These are phyloP conservation scores for Arbacia lixula DNA, from an alignment of 53 echinoderm and acorn worm species.

Conservation along the genomic window DNA sequence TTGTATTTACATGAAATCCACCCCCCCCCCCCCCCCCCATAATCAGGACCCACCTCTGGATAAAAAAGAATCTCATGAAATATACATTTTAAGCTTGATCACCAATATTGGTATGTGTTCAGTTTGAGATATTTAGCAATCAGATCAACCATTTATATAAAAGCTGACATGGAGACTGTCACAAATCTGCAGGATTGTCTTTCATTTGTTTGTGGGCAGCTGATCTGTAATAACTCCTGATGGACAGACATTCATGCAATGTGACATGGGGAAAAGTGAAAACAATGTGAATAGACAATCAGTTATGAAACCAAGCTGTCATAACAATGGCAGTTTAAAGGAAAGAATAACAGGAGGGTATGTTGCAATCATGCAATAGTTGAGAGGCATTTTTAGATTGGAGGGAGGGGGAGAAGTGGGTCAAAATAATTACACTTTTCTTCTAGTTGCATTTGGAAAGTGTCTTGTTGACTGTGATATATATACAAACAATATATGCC, in stretches of 20 bases:
- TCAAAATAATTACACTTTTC: constrained; percentile 19
- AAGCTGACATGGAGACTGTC: background rate
- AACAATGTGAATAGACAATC: constrained; percentile 1
- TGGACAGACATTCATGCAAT: constrained; percentile 7
- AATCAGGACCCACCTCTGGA: too few species aligned
- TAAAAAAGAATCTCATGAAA: too few species aligned
- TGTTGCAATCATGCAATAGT: constrained; percentile 5
- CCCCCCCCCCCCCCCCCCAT: too few species aligned
- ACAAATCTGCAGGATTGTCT: constrained; percentile 5
- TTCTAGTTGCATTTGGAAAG: constrained; percentile 9
- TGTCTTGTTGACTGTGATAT: background rate
- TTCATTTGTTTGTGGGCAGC: constrained; percentile 3
- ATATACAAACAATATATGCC: background rate
- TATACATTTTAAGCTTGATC: too few species aligned
- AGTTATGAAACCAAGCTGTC: constrained; percentile 7
- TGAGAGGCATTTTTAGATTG: too few species aligned
- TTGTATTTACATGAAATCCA: constrained; percentile 15
- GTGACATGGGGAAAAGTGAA: background rate
- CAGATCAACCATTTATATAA: constrained; percentile 10
- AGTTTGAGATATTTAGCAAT: constrained; percentile 4
- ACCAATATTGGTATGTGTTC: too few species aligned
- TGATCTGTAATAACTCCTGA: constrained; percentile 10
- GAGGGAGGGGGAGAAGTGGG: constrained; percentile 26
- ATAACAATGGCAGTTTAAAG: constrained; percentile 17
- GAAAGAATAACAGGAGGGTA: constrained; percentile 8